Conservation (phyloP, 2,888 invertebrate species). For the Lydus trimaculatus region DNA sequence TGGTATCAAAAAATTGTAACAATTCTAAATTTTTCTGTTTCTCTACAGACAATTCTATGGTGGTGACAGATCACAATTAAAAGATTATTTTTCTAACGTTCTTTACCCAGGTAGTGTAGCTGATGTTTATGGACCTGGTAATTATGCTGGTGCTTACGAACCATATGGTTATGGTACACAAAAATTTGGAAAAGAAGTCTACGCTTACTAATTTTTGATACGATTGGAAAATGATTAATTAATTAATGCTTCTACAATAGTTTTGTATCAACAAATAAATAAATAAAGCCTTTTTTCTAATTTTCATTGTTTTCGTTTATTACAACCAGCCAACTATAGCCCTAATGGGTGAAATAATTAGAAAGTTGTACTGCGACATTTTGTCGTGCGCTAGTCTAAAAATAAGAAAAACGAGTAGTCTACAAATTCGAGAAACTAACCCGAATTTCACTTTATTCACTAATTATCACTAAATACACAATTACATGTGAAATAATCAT, state of each 20-base stretch:
- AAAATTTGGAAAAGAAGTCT: not conserved
- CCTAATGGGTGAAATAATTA: no score
- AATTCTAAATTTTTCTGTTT: not conserved
- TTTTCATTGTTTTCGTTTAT: not conserved
- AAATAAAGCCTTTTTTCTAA: not conserved
- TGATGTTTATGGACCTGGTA: not conserved
- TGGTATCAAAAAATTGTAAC: not conserved
- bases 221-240: not conserved
- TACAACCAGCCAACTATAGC: no score
- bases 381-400: no score
- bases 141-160: not conserved
- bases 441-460: no score
- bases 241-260: not conserved
- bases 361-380: no score
- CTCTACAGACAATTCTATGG: not conserved
- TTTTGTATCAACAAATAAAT: not conserved
- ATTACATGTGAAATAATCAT: no score
- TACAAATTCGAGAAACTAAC: no score
- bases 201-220: not conserved
- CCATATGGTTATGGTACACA: not conserved
- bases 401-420: no score
- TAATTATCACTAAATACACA: no score
- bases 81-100: not conserved
- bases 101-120: not conserved
- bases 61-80: not conserved